phyloP scores from a whole-genome alignment of 2,888 invertebrate species.

The Gymnoscelis rufifasciata region DNA sequence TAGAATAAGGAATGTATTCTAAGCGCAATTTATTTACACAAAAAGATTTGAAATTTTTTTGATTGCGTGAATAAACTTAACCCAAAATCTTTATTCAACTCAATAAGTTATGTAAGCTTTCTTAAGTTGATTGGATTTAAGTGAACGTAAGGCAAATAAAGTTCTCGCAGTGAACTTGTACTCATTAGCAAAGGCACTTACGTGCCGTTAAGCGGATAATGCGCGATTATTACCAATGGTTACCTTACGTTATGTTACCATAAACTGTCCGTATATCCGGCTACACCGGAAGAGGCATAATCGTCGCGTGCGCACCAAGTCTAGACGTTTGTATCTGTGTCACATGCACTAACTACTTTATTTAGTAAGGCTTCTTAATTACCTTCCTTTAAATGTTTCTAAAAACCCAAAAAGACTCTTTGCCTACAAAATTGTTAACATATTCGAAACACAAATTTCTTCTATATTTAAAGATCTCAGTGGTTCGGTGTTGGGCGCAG shows the following conservation, averaged over 20 bases:
- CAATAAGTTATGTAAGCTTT: background rate
- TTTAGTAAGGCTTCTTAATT: background rate
- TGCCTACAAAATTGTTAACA: too few relatives aligned
- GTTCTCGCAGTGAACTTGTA: background rate
- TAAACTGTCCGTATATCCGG: constrained; percentile 40
- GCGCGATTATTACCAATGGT: constrained; percentile 15
- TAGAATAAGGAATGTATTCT: too few relatives aligned
- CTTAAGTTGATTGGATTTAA: background rate
- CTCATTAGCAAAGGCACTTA: constrained; percentile 10
- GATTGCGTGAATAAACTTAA: too few relatives aligned
- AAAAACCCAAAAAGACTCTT: too few relatives aligned
- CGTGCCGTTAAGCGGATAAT: constrained; percentile 17
- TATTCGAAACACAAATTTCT: too few relatives aligned
- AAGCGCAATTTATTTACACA: too few relatives aligned
- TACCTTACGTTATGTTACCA: constrained; percentile 19
- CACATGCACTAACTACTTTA: background rate
- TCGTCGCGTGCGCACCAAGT: constrained; percentile 45
- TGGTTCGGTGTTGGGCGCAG: too few relatives aligned
- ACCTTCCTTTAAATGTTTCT: too few relatives aligned
- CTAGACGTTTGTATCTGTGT: constrained; percentile 6
- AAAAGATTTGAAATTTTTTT: too few relatives aligned
- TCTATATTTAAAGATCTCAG: too few relatives aligned
- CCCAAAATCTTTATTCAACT: too few relatives aligned
- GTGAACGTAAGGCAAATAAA: background rate
- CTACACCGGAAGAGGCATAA: constrained; percentile 58